Evolutionary conservation across 2,888 invertebrate genomes (phyloP), one percentile per base, ranked within the genome.

Genomic region (Periphyllus acericola): DNA sequence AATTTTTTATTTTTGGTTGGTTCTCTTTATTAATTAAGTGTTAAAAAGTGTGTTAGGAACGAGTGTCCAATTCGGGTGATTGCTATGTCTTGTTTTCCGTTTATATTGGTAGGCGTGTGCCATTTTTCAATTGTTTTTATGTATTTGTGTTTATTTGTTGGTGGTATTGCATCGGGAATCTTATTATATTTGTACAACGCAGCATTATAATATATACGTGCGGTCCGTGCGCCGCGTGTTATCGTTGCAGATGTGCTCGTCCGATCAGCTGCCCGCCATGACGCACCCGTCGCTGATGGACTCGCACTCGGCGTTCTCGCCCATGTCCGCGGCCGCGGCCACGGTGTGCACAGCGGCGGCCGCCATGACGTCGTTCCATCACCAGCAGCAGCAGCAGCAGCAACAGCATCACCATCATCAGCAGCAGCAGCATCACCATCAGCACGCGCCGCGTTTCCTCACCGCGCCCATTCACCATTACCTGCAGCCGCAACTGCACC

Each of bases 281-380:
- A 21, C 66, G 5, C 83, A 68, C 36, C 89, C 66, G 89, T 88
- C 46, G 52, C 89, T 90, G 89, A 89, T 90, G 76, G 90, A 90
- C 86, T 89, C 89, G 46, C 94, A 94, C 88, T 96, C 96, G 0
- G 96, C 96, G 14, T 96, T 96, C 91, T 96, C 96, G 1, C 96
- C 96, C 0, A 91, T 96, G 89, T 94, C 93, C 8, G 93, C 92
- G 90, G 94, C 81, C 92, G 91, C 96, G 89, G 91, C 91, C 14
- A 90, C 91, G 3, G 91, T 91, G 52, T 91, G 91, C 80, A 89
- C 90, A 52, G 90, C 90, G 95, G 86, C 86, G 92, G 86, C 86
- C 17, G 86, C 86, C 29, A 87, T 87, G 86, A 87, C 86, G 32
- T 87, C 86, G 29, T 87, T 87, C 40, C 86, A 87, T n/a, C 86